Evolutionary conservation across 2,797 vertebrate species (phyloP), one percentile per base, ranked within the genome.

Genomic region (Pipistrellus pygmaeus): DNA sequence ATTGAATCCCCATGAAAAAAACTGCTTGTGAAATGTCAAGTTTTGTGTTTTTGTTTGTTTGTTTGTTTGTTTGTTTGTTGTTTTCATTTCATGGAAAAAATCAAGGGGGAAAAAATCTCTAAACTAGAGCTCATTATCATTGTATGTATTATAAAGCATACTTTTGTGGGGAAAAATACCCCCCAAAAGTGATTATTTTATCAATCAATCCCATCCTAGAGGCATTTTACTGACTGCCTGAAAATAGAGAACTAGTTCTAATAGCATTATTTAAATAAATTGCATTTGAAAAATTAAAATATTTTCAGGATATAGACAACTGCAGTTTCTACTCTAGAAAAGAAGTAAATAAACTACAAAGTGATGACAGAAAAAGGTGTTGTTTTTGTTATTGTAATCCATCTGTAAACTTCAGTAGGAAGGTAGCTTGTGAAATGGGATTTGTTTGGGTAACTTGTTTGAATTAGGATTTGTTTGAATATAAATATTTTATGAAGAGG

Each of bases 401-500:
- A 53, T 35, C 8, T 62, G 3, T 57, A 81, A 44, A 85, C 25
- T 25, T 77, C 51, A 92, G 80, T 1, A 64, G 44, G 23, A 90
- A 64, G 55, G 18, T 66, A 84, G 8, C 38, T 88, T 38, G 14
- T 23, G 20, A 23, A 32, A 53, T 76, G 48, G 48, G 20, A 23
- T 35, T 76, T 76, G 18, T 51, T 53, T 76, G 48, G 60, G 27
- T 30, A 30, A 21, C 8, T 80, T 80, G 17, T 64, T 83, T 32
- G 20, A 32, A 32, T 32, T 76, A n/a, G n/a, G n/a, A 53, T 76
- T 76, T 76, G 18, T 51, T 23, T 76, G n/a, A 60, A n/a, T 81
- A 69, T 86, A 72, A 86, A 55, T 57, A 81, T 88, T 91, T 83
- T 32, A 73, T 69, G 77, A 90, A 73, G 35, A 85, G 4, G 6